Base-by-base conservation (phyloP, 1,140 invertebrate genomes). In the Trypoxylus dichotomus region DNA sequence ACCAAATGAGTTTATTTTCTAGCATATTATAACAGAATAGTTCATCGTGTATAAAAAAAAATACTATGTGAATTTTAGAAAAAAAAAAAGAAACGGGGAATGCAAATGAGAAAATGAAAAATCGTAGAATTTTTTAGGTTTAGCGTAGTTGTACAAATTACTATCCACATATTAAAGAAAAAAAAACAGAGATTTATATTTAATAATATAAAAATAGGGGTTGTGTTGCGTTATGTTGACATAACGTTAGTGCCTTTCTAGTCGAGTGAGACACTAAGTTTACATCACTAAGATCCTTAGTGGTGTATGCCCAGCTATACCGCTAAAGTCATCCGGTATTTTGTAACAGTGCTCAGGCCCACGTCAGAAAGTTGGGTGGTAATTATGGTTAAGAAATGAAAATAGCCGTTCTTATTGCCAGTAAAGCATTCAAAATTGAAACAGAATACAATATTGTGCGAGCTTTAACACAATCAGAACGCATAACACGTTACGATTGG, bases 221-320 rank as follows among this genome's bases (percentile, higher is more conserved):
- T 85, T 85, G 85, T 85, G 85, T 85, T 84, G 80, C 83, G 84
- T 85, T 85, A 82, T 83, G 75, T 76, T 72, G 60, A 73, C 80
- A 84, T 84, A 84, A 84, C 84, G 84, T 85, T 85, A 86, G 85
- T 86, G 85, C 85, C 85, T 86, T 85, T 83, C 82, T 83, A 85
- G 83, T 86, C 85, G 85, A 86, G 84, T 85, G 85, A 86, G 85
- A 86, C 85, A 85, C 82, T 82, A 84, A 68, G 76, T 63, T 77
- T 77, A 77, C 68, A 25, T 71, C 76, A 77, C 76, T 77, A 74
- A 74, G 19, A 15, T 41, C 11, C 29, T 73, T 32, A 68, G 76
- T 77, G 76, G 71, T 77, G 42, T 77, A 77, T 43, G 68, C 76
- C 19, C 68, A 77, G 76, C 76, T 77, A 71, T 77, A 77, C 76